These are phyloP conservation scores for Trogon melanurus DNA, from an alignment of 2,113 vertebrate species.

Conservation along the genomic window DNA sequence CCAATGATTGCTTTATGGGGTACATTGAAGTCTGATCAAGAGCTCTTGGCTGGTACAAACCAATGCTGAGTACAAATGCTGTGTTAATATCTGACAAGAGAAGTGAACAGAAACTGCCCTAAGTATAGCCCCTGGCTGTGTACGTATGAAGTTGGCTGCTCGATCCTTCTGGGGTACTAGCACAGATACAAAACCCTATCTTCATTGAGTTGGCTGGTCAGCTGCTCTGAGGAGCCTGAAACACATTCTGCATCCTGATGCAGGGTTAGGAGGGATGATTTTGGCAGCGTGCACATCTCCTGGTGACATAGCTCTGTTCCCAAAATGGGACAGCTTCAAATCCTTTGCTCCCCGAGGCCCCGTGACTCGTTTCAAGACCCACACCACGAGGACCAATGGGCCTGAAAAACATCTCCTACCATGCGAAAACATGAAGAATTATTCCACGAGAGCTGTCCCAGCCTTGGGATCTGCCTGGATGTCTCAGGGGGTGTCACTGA, in stretches of 20 bases:
- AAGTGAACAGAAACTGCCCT: slow-evolving; percentile 55
- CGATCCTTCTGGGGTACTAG: not conserved
- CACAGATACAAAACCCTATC: not conserved
- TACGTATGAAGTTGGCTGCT: slow-evolving; percentile 36
- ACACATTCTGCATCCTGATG: not conserved
- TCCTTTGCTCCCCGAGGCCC: not conserved
- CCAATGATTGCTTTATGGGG: slow-evolving; percentile 33
- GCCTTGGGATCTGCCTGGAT: not conserved
- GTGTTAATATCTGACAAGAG: slow-evolving; percentile 37
- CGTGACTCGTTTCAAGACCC: not conserved
- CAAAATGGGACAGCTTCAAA: not conserved
- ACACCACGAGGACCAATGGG: rapidly evolving
- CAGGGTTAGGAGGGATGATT: not conserved
- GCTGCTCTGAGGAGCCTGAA: not conserved
- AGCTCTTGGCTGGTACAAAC: slow-evolving; percentile 47
- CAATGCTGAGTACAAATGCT: slow-evolving; percentile 39
- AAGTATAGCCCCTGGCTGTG: slow-evolving; percentile 61
- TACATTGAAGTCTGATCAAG: slow-evolving; percentile 67
- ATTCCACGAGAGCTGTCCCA: not conserved
- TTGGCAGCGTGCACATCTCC: not conserved
- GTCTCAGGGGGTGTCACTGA: not conserved
- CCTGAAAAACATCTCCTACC: not conserved
- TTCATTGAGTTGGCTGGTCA: not conserved
- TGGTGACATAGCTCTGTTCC: not conserved
- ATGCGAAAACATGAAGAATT: not conserved